Base-by-base conservation (phyloP, 2,113 vertebrate genomes). In the Passerina amoena region DNA sequence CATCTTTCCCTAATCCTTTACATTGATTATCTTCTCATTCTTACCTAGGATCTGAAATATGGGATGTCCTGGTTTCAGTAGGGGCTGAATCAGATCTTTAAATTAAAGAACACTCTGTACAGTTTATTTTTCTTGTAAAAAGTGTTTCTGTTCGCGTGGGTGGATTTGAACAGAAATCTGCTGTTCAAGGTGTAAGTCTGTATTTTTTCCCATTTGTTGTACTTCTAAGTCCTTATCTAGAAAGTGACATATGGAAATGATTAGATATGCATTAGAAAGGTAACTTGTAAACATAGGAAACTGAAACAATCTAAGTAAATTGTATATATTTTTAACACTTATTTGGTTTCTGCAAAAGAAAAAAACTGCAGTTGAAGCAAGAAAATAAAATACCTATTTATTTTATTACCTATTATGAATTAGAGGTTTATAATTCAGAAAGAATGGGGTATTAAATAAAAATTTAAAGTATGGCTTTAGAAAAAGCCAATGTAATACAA, bases 41-140 rank as follows among this genome's bases (percentile, higher is more conserved):
- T 82, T 76, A 45, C 13, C 20, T 45, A 68, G 64, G 27, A 60
- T 50, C 64, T 82, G 63, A 77, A 70, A 44, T 38, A 50, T 50
- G 40, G 28, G 27, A 86, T 76, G 11, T 68, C 38, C 53, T 92
- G 56, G 31, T 83, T 93, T 88, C 38, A 72, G 63, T 22, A 40
- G 37, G 33, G 38, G 23, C 38, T 56, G 23, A 86, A 88, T 59
- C 47, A 88, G 38, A 51, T 54, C 44, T 66, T 88, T 88, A 76
- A 72, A 63, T 44, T 66, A 77, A 94, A 81, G 63, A 92, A 63
- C 13, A 37, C 38, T 68, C 33, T 90, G 82, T 92, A 94, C 79
- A 92, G 61, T 64, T 88, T 73, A 30, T 68, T 82, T 80, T 45
- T 91, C 40, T 64, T 93, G 60, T 71, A 90, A 96, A 77, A 93